Percentiles rank a stretch among this genome's conserved stretches.
These are phyloP conservation scores for Sarcoramphus papa DNA, from an alignment of 2,797 vertebrate species.

Conservation along the genomic window DNA sequence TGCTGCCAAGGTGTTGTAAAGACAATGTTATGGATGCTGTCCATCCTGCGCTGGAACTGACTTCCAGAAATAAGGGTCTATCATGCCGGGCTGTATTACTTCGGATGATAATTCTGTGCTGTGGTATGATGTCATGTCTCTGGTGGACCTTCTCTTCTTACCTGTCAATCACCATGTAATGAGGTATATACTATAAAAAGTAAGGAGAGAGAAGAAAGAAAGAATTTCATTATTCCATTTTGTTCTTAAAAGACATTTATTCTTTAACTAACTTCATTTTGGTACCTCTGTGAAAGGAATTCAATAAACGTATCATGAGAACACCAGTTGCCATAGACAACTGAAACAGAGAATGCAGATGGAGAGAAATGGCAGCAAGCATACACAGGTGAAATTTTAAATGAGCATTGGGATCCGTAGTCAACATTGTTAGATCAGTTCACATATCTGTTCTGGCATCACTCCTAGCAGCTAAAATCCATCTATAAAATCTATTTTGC, in stretches of 20 bases:
- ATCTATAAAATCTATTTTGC: neutral
- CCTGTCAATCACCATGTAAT: neutral
- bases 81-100: rapidly evolving
- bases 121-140: neutral
- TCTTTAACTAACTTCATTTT: neutral
- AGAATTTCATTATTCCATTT: neutral
- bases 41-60: neutral
- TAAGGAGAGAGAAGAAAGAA: neutral
- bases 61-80: neutral
- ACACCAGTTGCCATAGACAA: neutral
- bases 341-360: neutral
- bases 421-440: neutral
- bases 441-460: neutral
- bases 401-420: neutral
- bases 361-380: neutral
- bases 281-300: neutral
- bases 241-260: neutral
- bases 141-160: neutral
- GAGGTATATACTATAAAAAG: neutral
- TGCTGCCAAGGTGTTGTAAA: neutral
- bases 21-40: neutral
- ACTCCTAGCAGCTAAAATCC: neutral
- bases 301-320: neutral
- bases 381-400: neutral
- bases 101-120: neutral